Evolutionary conservation across 2,113 vertebrate species (phyloP).

Genomic region (Otis tarda): DNA sequence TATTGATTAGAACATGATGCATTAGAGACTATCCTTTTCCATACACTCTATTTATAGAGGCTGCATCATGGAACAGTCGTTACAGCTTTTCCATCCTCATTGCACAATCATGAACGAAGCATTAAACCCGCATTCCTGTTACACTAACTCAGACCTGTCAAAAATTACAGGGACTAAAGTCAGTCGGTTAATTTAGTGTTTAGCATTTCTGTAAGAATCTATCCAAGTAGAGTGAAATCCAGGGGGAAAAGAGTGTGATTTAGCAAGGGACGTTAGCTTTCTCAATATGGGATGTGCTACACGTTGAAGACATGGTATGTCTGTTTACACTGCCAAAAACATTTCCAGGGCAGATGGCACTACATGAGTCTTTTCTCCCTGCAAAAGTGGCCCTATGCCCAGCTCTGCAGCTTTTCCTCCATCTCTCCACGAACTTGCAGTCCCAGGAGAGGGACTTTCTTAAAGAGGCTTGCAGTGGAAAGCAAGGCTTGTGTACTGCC

Average conservation of each 20-base stretch:
- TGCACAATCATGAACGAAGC: neutral
- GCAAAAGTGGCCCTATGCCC: neutral
- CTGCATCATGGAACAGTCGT: neutral
- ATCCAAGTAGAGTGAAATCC: neutral
- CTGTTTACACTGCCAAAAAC: constrained; percentile 6
- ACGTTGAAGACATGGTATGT: neutral
- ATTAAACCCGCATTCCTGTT: neutral
- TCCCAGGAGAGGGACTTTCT: neutral
- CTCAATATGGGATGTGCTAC: neutral
- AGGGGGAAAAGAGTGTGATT: neutral
- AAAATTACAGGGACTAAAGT: neutral
- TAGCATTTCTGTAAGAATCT: neutral
- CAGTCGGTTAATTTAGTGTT: neutral
- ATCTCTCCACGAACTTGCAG: neutral
- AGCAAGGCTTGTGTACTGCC: neutral
- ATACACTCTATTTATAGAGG: constrained; percentile 27
- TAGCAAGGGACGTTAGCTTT: neutral
- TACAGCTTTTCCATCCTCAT: constrained; percentile 9
- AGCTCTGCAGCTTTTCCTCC: constrained; percentile 24
- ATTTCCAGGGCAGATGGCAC: constrained; percentile 27
- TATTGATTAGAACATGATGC: constrained; percentile 37
- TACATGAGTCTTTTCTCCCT: neutral
- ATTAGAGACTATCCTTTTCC: neutral
- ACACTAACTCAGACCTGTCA: neutral
- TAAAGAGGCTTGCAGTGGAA: neutral